Evolutionary conservation across 2,888 invertebrate genomes (phyloP), one percentile per base, ranked within the genome.

Genomic region (Gymnocheta viridis): DNA sequence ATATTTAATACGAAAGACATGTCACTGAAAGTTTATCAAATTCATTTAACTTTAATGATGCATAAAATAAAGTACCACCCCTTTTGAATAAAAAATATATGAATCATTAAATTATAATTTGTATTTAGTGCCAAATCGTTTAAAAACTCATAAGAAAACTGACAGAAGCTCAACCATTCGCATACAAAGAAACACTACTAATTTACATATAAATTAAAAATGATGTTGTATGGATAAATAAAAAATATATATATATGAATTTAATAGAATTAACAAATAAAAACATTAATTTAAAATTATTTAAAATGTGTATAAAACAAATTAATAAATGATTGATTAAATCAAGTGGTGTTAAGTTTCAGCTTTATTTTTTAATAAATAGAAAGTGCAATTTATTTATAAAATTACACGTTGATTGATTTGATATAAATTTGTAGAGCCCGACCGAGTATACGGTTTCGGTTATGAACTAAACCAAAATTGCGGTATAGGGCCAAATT

Each of bases 121-220:
- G 19, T 51, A 70, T 72, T 79, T 76, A 83, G 79, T 79, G 73
- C 54, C 73, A 78, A 73, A 78, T 77, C 58, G 72, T 54, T 77
- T 67, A 69, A 56, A 60, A 74, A 24, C 51, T 67, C 49, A 38
- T 44, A 60, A 5, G 19, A 35, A 69, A 22, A 56, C 56, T 54
- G 44, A 73, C 27, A 69, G 54, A 58, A 58, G 38, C 0, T n/a
- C 51, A 62, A n/a, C 19, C 17, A 41, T 29, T 7, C 2, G 32
- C 14, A 27, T 29, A 17, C 32, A 70, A 29, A 19, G 41, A 10
- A 80, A 69, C 54, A 27, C 41, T 17, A 29, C 78, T 78, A 79
- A 83, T 83, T 83, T 83, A 76, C 83, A 83, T 83, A 70, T 83
- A 79, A 83, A 83, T 83, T 80, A 76, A 83, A 82, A 83, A 79